Conservation (phyloP, 1,140 invertebrate species). For the Drosophila seguyi region DNA sequence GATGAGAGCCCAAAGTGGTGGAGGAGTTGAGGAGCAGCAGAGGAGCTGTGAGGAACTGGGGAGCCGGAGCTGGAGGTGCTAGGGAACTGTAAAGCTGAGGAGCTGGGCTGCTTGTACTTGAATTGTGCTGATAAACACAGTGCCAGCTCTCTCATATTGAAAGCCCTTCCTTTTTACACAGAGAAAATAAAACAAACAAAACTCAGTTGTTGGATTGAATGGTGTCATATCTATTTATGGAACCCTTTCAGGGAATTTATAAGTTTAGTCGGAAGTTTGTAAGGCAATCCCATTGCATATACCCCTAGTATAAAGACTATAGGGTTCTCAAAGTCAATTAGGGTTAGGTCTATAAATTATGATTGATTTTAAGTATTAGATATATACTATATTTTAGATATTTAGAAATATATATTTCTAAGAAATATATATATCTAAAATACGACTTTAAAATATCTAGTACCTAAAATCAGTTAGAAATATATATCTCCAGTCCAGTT, state of each 20-base stretch:
- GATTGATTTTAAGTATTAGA: too few relatives aligned
- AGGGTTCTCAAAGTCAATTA: too few relatives aligned
- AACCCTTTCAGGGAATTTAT: background rate
- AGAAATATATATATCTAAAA: too few relatives aligned
- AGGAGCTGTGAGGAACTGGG: background rate
- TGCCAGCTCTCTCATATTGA: conserved; percentile 6
- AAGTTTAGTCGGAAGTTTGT: background rate
- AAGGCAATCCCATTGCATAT: background rate
- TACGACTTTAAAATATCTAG: too few relatives aligned
- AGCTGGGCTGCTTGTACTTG: conserved; percentile 11
- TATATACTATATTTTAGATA: too few relatives aligned
- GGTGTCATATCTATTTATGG: conserved; percentile 5
- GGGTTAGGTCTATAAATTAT: too few relatives aligned
- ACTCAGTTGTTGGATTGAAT: background rate
- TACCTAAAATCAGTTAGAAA: too few relatives aligned
- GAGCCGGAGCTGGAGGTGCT: background rate
- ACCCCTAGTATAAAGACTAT: too few relatives aligned
- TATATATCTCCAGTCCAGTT: background rate
- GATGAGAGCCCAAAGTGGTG: background rate
- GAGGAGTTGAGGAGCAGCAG: background rate
- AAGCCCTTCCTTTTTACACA: conserved; percentile 6
- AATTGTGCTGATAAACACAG: conserved; percentile 19
- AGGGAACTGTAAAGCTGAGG: background rate
- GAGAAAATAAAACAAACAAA: conserved; percentile 4
- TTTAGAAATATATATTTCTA: background rate